Evolutionary conservation across 2,797 vertebrate genomes (phyloP), one percentile per base, ranked within the genome.

Genomic region (Borostomias antarcticus): DNA sequence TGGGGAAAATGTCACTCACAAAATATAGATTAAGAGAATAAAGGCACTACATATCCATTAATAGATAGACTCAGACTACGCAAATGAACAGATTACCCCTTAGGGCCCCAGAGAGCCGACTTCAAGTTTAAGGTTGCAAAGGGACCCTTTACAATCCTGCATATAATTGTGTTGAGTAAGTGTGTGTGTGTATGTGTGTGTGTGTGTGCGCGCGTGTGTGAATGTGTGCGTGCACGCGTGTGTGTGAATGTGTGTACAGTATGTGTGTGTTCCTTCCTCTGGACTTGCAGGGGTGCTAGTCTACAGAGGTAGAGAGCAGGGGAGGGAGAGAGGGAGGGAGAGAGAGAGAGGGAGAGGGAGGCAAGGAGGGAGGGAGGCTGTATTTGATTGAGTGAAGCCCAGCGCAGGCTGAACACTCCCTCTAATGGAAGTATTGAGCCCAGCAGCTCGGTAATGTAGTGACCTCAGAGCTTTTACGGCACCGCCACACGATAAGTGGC

Each of bases 401-500:
- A 72, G 76, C 71, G 47, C 78, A 71, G 82, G 77, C 83, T 79
- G 82, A 87, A 83, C 85, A 85, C 87, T 87, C 86, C 82, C 88
- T 89, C 88, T 91, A 91, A 90, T 89, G 88, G 89, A 90, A 85
- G 86, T 84, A 79, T 45, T 81, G 77, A 82, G 89, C 85, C 82
- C 81, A 82, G 87, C 85, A 85, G 82, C 83, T 83, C 87, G 72
- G 89, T 88, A 90, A 89, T 86, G 86, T 84, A 82, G 80, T 91
- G 89, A 92, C 88, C 90, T 85, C 79, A 51, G 76, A 83, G 86
- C 88, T 89, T 90, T 90, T 88, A 89, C 89, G 80, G 82, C 79
- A 43, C 83, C 84, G 82, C 78, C 83, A 83, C 78, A 82, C 75
- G 76, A 88, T 89, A 88, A 89, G 89, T 86, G 86, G 84, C 86